Evolutionary conservation across 1,140 invertebrate genomes (phyloP).

Genomic region (Tribolium castaneum): DNA sequence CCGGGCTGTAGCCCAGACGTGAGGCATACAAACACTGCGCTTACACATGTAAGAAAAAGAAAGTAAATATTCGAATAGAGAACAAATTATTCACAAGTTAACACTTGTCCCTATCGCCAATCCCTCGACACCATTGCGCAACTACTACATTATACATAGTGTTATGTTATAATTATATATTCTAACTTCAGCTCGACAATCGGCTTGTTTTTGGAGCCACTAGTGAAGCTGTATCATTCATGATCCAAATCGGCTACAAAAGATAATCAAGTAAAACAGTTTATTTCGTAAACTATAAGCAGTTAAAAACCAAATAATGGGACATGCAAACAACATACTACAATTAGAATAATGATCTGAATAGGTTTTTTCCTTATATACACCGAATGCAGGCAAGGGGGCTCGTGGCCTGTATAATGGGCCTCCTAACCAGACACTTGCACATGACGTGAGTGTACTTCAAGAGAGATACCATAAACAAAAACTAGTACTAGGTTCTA

Average conservation of each 20-base stretch:
- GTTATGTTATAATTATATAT: conserved; percentile 59
- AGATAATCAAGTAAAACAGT: conserved; percentile 51
- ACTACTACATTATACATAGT: conserved; percentile 62
- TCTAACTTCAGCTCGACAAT: conserved; percentile 51
- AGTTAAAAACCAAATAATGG: conserved; percentile 57
- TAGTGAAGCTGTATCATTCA: conserved; percentile 52
- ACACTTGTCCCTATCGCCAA: conserved; percentile 61
- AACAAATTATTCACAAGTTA: conserved; percentile 61
- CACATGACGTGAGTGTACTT: conserved; percentile 25
- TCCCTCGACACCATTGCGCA: conserved; percentile 61
- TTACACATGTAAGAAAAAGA: conserved; percentile 58
- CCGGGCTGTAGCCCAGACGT: conserved; percentile 27
- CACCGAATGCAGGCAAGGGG: conserved; percentile 55
- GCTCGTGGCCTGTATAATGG: conserved; percentile 49
- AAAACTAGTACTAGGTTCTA: conserved; percentile 56
- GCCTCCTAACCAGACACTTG: conserved; percentile 47
- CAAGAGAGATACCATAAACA: conserved; percentile 43
- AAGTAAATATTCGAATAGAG: conserved; percentile 61
- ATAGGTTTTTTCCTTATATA: conserved; percentile 56
- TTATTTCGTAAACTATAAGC: conserved; percentile 61
- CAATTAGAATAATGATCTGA: conserved; percentile 54
- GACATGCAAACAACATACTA: conserved; percentile 60
- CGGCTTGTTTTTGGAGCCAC: conserved; percentile 48
- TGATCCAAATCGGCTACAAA: conserved; percentile 53
- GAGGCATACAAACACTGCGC: conserved; percentile 53